phyloP scores from a whole-genome alignment of 2,888 invertebrate genomes.

The Drosophila eohydei region DNA sequence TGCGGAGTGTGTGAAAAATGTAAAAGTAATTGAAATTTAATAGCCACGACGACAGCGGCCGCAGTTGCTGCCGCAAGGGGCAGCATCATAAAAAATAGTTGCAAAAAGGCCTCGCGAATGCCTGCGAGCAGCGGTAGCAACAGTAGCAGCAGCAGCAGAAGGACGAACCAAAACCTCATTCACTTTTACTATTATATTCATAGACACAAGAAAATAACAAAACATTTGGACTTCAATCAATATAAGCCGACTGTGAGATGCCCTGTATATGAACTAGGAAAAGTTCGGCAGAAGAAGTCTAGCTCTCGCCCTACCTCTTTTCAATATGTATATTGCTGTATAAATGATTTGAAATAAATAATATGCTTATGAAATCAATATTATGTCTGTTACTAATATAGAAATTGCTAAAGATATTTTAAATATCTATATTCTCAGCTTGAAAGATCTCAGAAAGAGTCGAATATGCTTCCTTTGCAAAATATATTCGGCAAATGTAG shows the following conservation, averaged over 20 bases:
- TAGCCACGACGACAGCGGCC: slow-evolving; percentile 70
- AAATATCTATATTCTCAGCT: neutral
- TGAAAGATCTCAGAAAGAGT: neutral
- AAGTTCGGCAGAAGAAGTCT: too few relatives aligned
- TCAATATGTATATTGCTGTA: too few relatives aligned
- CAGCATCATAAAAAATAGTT: slow-evolving; percentile 48
- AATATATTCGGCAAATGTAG: neutral
- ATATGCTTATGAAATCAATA: too few relatives aligned
- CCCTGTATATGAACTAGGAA: neutral
- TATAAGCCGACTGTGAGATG: neutral
- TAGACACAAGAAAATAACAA: slow-evolving; percentile 48
- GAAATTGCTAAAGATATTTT: too few relatives aligned
- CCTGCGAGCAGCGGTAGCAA: slow-evolving; percentile 14
- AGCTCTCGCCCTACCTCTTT: too few relatives aligned
- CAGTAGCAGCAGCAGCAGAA: slow-evolving; percentile 1
- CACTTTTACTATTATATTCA: slow-evolving; percentile 78
- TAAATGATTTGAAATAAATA: too few relatives aligned
- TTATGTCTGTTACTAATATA: too few relatives aligned
- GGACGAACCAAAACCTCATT: slow-evolving; percentile 59
- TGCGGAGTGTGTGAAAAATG: slow-evolving; percentile 72
- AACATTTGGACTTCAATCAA: neutral
- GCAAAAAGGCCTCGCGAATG: slow-evolving; percentile 40
- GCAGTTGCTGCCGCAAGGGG: slow-evolving; percentile 50
- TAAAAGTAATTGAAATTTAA: slow-evolving; percentile 81
- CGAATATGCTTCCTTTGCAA: neutral